Conservation (phyloP, 2,113 vertebrate species). For the Eulemur rufifrons region DNA sequence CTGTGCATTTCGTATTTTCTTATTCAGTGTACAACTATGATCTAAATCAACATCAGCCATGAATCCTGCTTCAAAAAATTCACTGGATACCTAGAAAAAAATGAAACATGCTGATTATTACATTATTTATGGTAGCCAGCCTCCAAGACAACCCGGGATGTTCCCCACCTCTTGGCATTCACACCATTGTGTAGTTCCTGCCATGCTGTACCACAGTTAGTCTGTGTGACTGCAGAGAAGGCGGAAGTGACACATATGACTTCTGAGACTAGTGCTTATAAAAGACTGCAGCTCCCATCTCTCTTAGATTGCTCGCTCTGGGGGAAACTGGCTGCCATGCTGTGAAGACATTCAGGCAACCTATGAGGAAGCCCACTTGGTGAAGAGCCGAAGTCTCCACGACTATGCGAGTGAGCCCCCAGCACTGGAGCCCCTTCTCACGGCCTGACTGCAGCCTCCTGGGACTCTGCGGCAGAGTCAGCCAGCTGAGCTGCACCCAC, state of each 20-base stretch:
- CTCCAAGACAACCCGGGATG: background rate
- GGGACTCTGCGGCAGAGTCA: background rate
- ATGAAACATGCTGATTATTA: background rate
- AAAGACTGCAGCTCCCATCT: background rate
- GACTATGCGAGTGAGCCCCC: fast-evolving
- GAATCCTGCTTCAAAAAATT: conserved; percentile 93
- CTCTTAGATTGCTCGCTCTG: background rate
- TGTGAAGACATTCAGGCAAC: background rate
- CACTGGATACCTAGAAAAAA: conserved; percentile 87
- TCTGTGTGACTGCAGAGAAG: background rate
- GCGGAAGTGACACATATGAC: background rate
- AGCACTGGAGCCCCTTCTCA: background rate
- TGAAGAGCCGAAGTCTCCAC: background rate
- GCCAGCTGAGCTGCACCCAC: background rate
- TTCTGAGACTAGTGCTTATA: background rate
- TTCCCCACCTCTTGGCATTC: background rate
- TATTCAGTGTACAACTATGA: conserved; percentile 92
- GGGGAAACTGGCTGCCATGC: background rate
- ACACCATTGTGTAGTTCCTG: background rate
- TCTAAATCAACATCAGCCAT: conserved; percentile 95
- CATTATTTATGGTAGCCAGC: background rate
- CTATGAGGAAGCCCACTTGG: background rate
- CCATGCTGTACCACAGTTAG: too few relatives aligned
- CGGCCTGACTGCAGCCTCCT: background rate
- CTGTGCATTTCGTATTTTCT: conserved; percentile 96